Evolutionary conservation across 1,140 invertebrate species (phyloP).

Genomic region (Lucilia cuprina): DNA sequence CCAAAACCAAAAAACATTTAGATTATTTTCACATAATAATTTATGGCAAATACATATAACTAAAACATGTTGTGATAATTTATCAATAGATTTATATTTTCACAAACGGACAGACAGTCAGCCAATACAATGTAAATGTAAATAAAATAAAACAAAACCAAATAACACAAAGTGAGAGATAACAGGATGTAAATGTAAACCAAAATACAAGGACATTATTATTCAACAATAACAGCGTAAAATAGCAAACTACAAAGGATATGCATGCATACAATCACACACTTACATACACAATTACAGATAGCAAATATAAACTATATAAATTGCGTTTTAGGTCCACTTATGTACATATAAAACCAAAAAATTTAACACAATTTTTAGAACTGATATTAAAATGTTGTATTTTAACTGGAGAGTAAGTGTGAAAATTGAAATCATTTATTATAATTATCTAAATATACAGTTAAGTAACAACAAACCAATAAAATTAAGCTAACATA

Average conservation of each 20-base stretch:
- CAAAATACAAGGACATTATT: not conserved
- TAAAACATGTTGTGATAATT: not conserved
- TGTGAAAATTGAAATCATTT: no score
- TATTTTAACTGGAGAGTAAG: no score
- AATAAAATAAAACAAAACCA: not conserved
- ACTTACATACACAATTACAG: not conserved
- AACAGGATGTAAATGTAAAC: not conserved
- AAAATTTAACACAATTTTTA: not conserved
- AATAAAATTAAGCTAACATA: no score
- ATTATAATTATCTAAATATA: no score
- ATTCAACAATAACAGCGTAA: not conserved
- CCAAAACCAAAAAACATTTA: not conserved
- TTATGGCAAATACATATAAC: not conserved
- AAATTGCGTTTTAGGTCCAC: no score
- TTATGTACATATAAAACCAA: no score
- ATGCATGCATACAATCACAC: not conserved
- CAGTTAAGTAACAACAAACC: no score
- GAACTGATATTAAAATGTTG: no score
- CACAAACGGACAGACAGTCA: not conserved
- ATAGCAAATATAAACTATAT: no score
- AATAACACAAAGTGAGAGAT: not conserved
- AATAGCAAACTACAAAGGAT: not conserved
- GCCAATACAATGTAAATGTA: not conserved
- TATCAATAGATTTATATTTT: not conserved
- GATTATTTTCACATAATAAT: not conserved